phyloP scores from a whole-genome alignment of 2,888 invertebrate genomes.

The Erynnis tages region DNA sequence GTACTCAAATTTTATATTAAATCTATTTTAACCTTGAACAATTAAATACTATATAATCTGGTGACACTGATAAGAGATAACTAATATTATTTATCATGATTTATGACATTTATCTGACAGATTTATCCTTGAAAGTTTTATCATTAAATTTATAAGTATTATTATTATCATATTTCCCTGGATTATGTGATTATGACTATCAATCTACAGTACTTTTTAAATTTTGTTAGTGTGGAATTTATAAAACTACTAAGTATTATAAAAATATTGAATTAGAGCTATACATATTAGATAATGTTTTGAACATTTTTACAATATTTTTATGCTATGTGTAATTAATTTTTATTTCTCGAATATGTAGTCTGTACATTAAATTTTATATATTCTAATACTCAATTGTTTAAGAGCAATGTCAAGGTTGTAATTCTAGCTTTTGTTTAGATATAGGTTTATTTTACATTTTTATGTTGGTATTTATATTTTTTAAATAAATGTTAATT shows the following conservation, averaged over 20 bases:
- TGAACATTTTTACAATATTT: not conserved
- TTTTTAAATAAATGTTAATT: not conserved
- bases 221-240: not conserved
- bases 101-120: not conserved
- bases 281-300: slow-evolving; percentile 20
- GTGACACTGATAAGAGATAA: not conserved
- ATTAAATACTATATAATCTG: too few relatives aligned
- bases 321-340: not conserved
- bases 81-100: not conserved
- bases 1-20: slow-evolving; percentile 1
- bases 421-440: slow-evolving; percentile 13
- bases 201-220: too few relatives aligned
- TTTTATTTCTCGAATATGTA: not conserved
- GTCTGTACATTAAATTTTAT: not conserved
- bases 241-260: not conserved
- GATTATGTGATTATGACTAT: too few relatives aligned
- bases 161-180: not conserved
- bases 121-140: not conserved
- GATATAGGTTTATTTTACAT: too few relatives aligned
- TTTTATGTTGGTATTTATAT: slow-evolving; percentile 2
- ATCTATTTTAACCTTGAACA: not conserved
- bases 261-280: not conserved
- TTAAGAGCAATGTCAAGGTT: slow-evolving; percentile 11
- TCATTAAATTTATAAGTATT: not conserved
- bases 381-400: slow-evolving; percentile 8